Base-by-base conservation (phyloP, 2,888 invertebrate genomes). In the Caenorhabditis sp. region DNA sequence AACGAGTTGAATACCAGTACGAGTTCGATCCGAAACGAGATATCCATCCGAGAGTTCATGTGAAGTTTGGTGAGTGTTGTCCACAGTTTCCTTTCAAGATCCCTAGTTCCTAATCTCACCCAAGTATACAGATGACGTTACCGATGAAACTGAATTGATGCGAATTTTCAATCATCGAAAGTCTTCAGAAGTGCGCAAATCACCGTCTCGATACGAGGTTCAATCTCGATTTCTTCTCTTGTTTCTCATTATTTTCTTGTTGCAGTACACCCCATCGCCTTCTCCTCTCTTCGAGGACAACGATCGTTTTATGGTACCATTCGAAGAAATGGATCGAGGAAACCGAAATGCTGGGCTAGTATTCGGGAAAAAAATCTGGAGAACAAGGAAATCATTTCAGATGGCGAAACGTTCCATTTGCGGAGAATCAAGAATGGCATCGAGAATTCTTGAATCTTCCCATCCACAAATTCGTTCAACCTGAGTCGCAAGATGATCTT, bases 21-120 rank as follows among this genome's bases (percentile, higher is more conserved):
- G 87, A 87, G 56, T 87, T 82, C 47, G 87, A 87, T 75, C 85
- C 87, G 10, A 85, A 79, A 68, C 73, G 73, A 51, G 83, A 79
- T 47, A 61, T 64, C 0, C 74, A 84, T 26, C 87, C 87, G 3
- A 69, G 85, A 16, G 84, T 87, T 41, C 77, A 82, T 63, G 82
- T 85, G 47, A 82, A 83, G 49, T 87, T 84, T 58, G 85, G 86
- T 86, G 10, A 56, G 77, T 28, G 19, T 22, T 5, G 14, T 54
- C 24, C 26, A 26, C 12, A 38, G 8, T 6, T 8, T 6, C 31
- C 31, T 6, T 4, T 35, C 31, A 35, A 35, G 12, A 10, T 16
- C 8, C 14, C 19, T 12, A 66, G 31, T 12, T 26, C 12, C 22
- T 47, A 22, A 14, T 63, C 49, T 22, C 14, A 6, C 47, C 26